Evolutionary conservation across 2,888 invertebrate species (phyloP), one percentile per base, ranked within the genome.

Genomic region (Eilema depressum): DNA sequence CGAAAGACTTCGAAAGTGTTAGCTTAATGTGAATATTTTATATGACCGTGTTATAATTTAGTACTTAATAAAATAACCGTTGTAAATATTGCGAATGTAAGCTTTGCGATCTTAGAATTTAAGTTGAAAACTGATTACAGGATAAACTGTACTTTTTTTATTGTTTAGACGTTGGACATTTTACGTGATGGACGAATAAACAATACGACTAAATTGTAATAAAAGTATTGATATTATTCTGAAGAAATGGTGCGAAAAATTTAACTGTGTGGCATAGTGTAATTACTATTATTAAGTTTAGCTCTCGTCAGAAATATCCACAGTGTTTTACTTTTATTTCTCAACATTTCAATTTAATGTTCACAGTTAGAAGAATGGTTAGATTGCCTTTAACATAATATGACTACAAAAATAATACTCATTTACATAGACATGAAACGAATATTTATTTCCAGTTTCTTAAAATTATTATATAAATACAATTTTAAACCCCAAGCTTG

Each of bases 1-100:
- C 84, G 79, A 88, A 86, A 88, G 87, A 89, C 85, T 79, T 76
- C 78, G 60, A 76, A 83, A 79, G 11, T 23, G 65, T 64, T 78
- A 79, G 71, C 56, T 76, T 68, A 78, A 81, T 74, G 78, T 70
- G 30, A 57, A 33, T 78, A 69, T 63, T 81, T 76, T 7, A 63
- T 73, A 78, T n/a, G 66, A 66, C 66, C 61, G 75, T 78, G 76
- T 80, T 71, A 75, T 73, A 75, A 69, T 70, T n/a, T 75, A 81
- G 73, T 74, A 74, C 67, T 70, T 76, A 68, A 75, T 62, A 37
- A 23, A 62, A n/a, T 75, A 69, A 60, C 25, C 20, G 59, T 33
- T 83, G 83, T 80, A 81, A 68, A 82, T 80, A 82, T 63, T 67
- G 26, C 23, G 26, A 28, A 60, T 66, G 20, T 68, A 67, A 71